Evolutionary conservation across 2,888 invertebrate species (phyloP).

Genomic region (Drosophila buzzatii): DNA sequence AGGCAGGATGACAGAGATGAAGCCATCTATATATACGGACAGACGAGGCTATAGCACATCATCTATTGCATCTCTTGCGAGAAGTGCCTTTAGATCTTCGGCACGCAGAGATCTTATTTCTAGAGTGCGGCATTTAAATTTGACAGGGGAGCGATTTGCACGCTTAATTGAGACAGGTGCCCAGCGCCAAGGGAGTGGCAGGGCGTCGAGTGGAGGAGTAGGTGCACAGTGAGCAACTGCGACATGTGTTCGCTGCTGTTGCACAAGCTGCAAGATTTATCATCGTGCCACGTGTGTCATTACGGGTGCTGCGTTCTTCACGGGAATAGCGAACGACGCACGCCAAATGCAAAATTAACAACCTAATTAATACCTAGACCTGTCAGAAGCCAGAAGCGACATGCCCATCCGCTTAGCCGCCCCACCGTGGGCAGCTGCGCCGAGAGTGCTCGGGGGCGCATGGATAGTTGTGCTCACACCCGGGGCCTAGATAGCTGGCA

Average conservation of each 20-base stretch:
- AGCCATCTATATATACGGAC: slow-evolving; percentile 19
- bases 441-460: slow-evolving; percentile 41
- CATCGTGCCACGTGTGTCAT: slow-evolving; percentile 74
- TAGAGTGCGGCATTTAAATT: slow-evolving; percentile 68
- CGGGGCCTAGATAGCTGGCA: slow-evolving; percentile 30
- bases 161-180: slow-evolving; percentile 82
- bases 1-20: slow-evolving; percentile 31
- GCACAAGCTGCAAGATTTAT: slow-evolving; percentile 77
- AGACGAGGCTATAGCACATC: slow-evolving; percentile 6
- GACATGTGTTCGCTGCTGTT: slow-evolving; percentile 73
- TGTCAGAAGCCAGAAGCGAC: slow-evolving; percentile 53
- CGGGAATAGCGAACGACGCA: slow-evolving; percentile 78
- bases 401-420: slow-evolving; percentile 28
- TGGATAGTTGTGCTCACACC: neutral
- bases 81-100: slow-evolving; percentile 64
- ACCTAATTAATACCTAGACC: slow-evolving; percentile 83
- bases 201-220: neutral
- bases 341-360: slow-evolving; percentile 84
- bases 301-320: slow-evolving; percentile 64
- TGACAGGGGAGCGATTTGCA: slow-evolving; percentile 79
- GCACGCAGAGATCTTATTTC: slow-evolving; percentile 45
- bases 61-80: slow-evolving; percentile 24
- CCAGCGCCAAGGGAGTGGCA: slow-evolving; percentile 7
- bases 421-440: slow-evolving; percentile 72
- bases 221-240: slow-evolving; percentile 47